phyloP scores from a whole-genome alignment of 2,113 vertebrate species.

The Odocoileus virginianus region DNA sequence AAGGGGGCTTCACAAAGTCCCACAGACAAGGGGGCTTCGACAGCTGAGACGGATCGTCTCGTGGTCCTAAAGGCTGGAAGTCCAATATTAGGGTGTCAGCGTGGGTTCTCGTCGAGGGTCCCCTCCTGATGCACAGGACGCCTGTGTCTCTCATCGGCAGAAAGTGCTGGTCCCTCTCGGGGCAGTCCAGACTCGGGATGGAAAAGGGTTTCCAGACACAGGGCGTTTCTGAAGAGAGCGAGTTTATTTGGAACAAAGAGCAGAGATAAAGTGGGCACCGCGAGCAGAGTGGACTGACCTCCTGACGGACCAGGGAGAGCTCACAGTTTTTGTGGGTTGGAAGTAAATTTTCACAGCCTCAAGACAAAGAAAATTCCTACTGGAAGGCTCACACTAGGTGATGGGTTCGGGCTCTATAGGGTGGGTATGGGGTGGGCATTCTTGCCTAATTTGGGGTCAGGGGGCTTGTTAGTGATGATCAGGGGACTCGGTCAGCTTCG shows the following conservation, averaged over 20 bases:
- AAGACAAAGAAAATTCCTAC: background rate
- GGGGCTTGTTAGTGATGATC: background rate
- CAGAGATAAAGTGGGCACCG: background rate
- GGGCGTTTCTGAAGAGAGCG: background rate
- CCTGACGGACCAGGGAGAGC: background rate
- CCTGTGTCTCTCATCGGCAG: background rate
- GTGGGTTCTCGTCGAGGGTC: background rate
- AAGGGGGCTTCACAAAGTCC: background rate
- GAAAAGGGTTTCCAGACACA: background rate
- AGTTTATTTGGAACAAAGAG: background rate
- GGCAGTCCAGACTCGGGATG: background rate
- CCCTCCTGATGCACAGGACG: fast-evolving
- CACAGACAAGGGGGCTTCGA: background rate
- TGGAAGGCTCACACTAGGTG: background rate
- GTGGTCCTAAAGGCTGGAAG: background rate
- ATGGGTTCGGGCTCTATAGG: background rate
- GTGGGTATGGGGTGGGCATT: background rate
- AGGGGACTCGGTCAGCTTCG: background rate
- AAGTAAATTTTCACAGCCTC: background rate
- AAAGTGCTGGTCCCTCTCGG: background rate
- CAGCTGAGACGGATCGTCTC: background rate
- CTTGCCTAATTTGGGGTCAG: background rate
- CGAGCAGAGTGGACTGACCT: fast-evolving
- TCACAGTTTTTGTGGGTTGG: background rate
- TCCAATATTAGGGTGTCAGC: background rate